Evolutionary conservation across 2,888 invertebrate species (phyloP).

Genomic region (Zeuzera pyrina): DNA sequence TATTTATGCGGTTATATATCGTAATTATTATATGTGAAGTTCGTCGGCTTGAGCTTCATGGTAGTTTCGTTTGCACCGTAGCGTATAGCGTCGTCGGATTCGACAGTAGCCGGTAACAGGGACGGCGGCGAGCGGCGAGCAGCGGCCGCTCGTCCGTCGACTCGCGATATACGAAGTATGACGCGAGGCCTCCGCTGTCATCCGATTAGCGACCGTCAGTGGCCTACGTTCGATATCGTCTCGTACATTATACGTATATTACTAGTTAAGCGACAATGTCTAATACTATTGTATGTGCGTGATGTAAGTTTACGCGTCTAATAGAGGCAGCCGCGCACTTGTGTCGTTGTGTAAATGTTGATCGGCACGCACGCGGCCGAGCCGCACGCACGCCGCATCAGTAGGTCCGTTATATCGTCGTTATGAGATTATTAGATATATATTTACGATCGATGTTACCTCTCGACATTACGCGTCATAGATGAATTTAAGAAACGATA

Average conservation of each 20-base stretch:
- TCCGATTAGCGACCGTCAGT: not conserved
- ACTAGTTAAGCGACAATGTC: too few relatives aligned
- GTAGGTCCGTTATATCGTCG: constrained; percentile 12
- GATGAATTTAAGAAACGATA: constrained; percentile 6
- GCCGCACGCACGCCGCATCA: constrained; percentile 8
- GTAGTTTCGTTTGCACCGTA: constrained; percentile 6
- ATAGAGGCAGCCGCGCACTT: too few relatives aligned
- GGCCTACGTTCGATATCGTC: constrained; percentile 3
- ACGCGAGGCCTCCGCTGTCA: too few relatives aligned
- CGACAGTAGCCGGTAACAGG: not conserved
- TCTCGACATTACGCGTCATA: constrained; percentile 17
- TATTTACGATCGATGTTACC: constrained; percentile 27
- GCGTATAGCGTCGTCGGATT: not conserved
- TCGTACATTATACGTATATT: not conserved
- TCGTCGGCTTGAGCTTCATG: constrained; percentile 26
- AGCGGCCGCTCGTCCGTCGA: constrained; percentile 6
- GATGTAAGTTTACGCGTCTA: too few relatives aligned
- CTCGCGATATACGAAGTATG: too few relatives aligned
- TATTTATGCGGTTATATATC: constrained; percentile 28
- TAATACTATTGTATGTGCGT: too few relatives aligned
- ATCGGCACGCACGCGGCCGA: constrained; percentile 3
- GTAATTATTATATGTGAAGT: constrained; percentile 19
- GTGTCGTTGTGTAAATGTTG: constrained; percentile 1
- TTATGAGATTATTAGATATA: constrained; percentile 17
- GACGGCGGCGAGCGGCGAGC: constrained; percentile 3